Percentiles rank a stretch among this genome's conserved stretches.
phyloP scores from a whole-genome alignment of 2,113 vertebrate species.

The Elgaria multicarinata region DNA sequence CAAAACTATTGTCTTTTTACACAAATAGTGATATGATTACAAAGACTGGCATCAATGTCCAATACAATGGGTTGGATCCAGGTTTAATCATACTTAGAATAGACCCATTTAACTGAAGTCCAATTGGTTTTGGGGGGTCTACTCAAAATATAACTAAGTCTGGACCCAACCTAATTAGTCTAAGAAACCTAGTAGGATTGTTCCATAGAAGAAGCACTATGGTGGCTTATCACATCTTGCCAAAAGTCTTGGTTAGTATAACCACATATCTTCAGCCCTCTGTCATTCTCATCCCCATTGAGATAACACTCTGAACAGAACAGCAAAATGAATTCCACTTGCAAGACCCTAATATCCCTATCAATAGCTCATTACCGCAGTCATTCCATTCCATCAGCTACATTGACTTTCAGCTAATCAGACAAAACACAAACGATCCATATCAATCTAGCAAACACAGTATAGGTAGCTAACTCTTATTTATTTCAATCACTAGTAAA shows the following conservation, averaged over 20 bases:
- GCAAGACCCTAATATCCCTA: constrained; percentile 54
- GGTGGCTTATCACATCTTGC: constrained; percentile 8
- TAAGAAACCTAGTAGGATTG: not conserved
- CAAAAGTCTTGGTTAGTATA: constrained; percentile 60
- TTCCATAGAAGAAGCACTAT: not conserved
- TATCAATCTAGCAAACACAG: constrained; percentile 61
- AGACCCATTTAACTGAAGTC: not conserved
- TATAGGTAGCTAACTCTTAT: constrained; percentile 33
- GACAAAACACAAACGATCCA: constrained; percentile 61
- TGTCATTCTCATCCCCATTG: constrained; percentile 14
- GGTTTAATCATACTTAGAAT: not conserved
- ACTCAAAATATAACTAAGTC: not conserved
- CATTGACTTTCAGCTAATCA: constrained; percentile 60
- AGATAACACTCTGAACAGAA: constrained; percentile 50
- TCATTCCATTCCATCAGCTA: constrained; percentile 56
- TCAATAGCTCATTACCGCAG: constrained; percentile 50
- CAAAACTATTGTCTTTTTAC: not conserved
- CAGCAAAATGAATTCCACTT: constrained; percentile 49
- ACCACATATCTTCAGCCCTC: constrained; percentile 15
- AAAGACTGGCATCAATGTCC: constrained; percentile 40
- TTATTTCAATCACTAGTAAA: constrained; percentile 40
- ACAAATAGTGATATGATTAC: constrained; percentile 54
- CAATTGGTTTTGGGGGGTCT: no score
- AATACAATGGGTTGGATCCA: not conserved
- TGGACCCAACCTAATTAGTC: not conserved